Conservation (phyloP, 2,113 vertebrate species). For the Otocyon megalotis region DNA sequence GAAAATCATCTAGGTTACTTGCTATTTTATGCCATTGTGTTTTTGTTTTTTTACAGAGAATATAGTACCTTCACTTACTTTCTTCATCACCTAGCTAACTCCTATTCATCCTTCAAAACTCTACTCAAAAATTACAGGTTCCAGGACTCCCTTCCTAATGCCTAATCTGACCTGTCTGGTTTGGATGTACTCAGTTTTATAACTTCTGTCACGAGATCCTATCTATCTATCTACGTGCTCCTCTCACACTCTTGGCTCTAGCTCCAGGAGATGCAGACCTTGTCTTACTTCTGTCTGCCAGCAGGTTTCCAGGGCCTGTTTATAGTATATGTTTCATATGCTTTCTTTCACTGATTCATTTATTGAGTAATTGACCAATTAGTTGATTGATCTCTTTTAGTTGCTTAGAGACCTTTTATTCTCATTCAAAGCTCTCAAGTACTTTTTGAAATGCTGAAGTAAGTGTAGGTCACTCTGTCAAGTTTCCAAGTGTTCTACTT, state of each 20-base stretch:
- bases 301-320: background rate
- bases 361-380: conserved; percentile 29
- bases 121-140: background rate
- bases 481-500: background rate
- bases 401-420: conserved; percentile 27
- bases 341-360: conserved; percentile 22
- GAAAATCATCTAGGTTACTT: background rate
- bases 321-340: background rate
- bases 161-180: background rate
- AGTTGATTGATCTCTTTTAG: background rate
- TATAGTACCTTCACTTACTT: background rate
- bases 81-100: background rate
- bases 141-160: background rate
- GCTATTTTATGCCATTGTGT: background rate
- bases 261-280: background rate
- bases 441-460: conserved; percentile 11
- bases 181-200: background rate
- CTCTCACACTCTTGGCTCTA: background rate
- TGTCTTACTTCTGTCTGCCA: background rate
- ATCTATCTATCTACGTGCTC: background rate
- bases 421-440: background rate
- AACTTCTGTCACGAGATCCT: background rate
- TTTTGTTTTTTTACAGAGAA: background rate
- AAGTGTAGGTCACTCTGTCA: background rate
- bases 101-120: background rate